These are phyloP conservation scores for Andrena trimmerana DNA, from an alignment of 2,888 invertebrate species.

Conservation along the genomic window DNA sequence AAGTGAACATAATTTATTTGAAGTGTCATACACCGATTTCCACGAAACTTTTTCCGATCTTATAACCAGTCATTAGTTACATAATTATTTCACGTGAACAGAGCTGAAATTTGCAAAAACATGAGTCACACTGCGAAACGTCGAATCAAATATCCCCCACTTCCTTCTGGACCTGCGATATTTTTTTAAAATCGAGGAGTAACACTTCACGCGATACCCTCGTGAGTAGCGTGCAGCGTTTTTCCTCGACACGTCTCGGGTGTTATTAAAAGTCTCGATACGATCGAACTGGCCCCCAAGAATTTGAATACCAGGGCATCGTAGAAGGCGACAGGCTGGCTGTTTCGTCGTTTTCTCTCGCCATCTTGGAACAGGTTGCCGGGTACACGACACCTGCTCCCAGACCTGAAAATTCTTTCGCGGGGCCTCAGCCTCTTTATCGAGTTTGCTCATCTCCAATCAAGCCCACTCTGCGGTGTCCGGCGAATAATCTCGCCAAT, in stretches of 20 bases:
- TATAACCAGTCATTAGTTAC: too few relatives aligned
- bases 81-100: too few relatives aligned
- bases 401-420: slow-evolving; percentile 76
- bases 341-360: slow-evolving; percentile 66
- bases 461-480: slow-evolving; percentile 68
- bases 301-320: slow-evolving; percentile 58
- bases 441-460: slow-evolving; percentile 78
- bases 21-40: too few relatives aligned
- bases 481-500: slow-evolving; percentile 74
- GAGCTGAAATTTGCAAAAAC: too few relatives aligned
- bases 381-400: slow-evolving; percentile 75
- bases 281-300: slow-evolving; percentile 7
- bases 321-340: slow-evolving; percentile 74
- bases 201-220: neutral
- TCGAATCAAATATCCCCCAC: too few relatives aligned
- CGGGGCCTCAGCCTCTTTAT: slow-evolving; percentile 72
- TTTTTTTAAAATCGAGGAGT: neutral
- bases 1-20: too few relatives aligned
- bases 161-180: too few relatives aligned
- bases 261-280: slow-evolving; percentile 11
- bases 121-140: too few relatives aligned
- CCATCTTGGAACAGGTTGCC: slow-evolving; percentile 74
- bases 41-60: too few relatives aligned
- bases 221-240: neutral
- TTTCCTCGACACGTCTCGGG: slow-evolving; percentile 14